A percentile compares a stretch with the other conserved stretches of the same genome.
Evolutionary conservation across 2,113 vertebrate species (phyloP).

Genomic region (Gopherus evgoodei): DNA sequence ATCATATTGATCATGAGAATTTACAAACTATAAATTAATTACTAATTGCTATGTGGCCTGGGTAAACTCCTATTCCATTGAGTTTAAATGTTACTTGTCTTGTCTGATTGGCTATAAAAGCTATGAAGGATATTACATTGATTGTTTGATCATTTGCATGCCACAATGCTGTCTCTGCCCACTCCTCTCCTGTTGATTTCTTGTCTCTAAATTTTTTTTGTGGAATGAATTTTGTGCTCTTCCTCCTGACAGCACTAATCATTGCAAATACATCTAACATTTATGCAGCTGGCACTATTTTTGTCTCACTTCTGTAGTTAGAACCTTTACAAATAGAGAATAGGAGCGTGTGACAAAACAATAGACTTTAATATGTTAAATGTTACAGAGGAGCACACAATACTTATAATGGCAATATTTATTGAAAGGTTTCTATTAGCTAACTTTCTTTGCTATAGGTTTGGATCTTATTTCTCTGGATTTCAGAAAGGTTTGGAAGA

Average conservation of each 20-base stretch:
- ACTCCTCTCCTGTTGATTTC: background rate
- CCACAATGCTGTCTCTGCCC: background rate
- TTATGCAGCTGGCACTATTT: background rate
- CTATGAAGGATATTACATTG: background rate
- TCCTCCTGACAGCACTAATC: background rate
- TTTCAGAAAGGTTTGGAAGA: conserved; percentile 7
- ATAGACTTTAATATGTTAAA: background rate
- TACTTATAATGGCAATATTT: background rate
- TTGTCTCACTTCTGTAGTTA: background rate
- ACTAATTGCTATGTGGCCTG: background rate
- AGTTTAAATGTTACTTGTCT: background rate
- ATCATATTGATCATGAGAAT: background rate
- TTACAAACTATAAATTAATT: background rate
- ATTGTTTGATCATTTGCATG: background rate
- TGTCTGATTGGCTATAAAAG: background rate
- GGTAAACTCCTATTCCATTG: background rate
- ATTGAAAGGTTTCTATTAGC: background rate
- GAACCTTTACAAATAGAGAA: background rate
- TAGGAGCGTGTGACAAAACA: background rate
- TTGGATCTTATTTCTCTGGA: background rate
- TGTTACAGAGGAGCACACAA: background rate
- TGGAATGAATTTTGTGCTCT: background rate
- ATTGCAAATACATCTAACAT: background rate
- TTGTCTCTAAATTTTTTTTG: background rate
- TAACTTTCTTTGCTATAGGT: background rate